These are phyloP conservation scores for Globodera ellingtonae DNA, from an alignment of 1,140 invertebrate species.

Conservation along the genomic window DNA sequence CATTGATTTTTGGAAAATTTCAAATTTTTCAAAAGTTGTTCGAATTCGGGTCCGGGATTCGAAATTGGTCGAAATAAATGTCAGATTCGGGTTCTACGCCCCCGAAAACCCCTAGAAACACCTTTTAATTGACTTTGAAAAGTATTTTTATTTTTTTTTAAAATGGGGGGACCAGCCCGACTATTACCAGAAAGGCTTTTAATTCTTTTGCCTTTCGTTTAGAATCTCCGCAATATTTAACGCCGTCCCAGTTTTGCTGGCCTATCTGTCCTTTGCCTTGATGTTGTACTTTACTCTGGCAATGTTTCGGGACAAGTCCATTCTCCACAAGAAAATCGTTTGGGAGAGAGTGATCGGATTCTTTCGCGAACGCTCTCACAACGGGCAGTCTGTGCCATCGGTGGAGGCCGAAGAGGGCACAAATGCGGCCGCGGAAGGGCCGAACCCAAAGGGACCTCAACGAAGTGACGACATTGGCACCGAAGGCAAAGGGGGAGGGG, in stretches of 20 bases:
- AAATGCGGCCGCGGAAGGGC: background rate
- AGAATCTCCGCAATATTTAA: constrained; percentile 50
- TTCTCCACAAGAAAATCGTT: constrained; percentile 38
- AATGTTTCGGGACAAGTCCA: constrained; percentile 50
- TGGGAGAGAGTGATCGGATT: constrained; percentile 43
- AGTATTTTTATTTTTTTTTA: too few species aligned
- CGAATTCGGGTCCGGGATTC: too few species aligned
- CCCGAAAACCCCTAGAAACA: too few species aligned
- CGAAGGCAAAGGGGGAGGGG: background rate
- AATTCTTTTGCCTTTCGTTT: constrained; percentile 15
- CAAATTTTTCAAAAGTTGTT: too few species aligned
- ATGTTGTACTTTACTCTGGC: constrained; percentile 58
- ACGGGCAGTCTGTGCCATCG: background rate
- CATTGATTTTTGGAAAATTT: too few species aligned
- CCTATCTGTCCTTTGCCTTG: constrained; percentile 51
- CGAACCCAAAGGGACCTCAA: background rate
- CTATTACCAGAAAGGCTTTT: too few species aligned
- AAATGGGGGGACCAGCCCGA: too few species aligned
- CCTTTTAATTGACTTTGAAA: too few species aligned
- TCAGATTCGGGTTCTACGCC: too few species aligned
- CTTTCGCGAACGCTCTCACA: constrained; percentile 23
- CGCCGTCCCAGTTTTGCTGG: constrained; percentile 44
- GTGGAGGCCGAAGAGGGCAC: background rate
- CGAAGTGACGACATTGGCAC: background rate
- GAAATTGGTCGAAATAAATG: too few species aligned